These are phyloP conservation scores for Eclectus roratus DNA, from an alignment of 2,113 vertebrate species.

Conservation along the genomic window DNA sequence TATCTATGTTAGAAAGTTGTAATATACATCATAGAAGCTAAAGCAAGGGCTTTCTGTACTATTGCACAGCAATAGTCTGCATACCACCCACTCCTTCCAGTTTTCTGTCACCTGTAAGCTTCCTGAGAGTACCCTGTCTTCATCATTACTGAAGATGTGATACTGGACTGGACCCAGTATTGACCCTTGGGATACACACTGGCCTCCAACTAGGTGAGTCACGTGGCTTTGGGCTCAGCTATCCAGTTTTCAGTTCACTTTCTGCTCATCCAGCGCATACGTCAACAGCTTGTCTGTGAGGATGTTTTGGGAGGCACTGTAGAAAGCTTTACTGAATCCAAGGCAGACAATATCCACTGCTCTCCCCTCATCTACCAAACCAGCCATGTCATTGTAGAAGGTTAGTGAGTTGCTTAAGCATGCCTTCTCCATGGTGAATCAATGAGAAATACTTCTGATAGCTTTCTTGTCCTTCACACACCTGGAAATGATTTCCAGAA, in stretches of 20 bases:
- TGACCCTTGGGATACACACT: background rate
- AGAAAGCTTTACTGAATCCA: background rate
- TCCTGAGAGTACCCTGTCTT: background rate
- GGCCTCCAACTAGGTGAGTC: background rate
- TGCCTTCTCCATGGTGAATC: background rate
- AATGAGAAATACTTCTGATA: background rate
- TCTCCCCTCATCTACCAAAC: background rate
- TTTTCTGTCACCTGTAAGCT: background rate
- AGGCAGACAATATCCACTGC: background rate
- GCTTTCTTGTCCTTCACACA: background rate
- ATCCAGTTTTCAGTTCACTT: background rate
- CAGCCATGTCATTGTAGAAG: background rate
- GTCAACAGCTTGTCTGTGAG: background rate
- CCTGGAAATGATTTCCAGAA: background rate
- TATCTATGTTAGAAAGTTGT: background rate
- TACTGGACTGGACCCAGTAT: background rate
- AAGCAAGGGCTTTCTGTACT: background rate
- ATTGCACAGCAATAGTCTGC: background rate
- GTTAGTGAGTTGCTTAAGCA: background rate
- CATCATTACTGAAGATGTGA: background rate
- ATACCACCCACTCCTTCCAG: background rate
- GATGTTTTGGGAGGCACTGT: background rate
- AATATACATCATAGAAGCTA: background rate
- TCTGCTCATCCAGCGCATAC: background rate
- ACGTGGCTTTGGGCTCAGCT: background rate